phyloP scores from a whole-genome alignment of 1,140 invertebrate genomes.

The Melanaphis sacchari region DNA sequence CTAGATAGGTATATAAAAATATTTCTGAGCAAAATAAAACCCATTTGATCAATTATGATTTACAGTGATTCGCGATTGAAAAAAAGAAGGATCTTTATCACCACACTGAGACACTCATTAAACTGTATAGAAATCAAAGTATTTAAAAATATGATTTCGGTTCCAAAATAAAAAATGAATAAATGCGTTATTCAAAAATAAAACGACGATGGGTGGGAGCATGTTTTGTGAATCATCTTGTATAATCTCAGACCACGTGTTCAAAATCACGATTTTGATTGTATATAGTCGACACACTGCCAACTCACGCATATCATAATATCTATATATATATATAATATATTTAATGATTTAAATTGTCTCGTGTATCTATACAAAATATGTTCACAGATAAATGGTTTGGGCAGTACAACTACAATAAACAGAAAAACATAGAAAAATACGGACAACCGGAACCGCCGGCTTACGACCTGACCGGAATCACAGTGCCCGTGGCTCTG shows the following conservation, averaged over 20 bases:
- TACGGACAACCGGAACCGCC: slow-evolving; percentile 67
- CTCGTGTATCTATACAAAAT: slow-evolving; percentile 16
- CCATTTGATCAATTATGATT: neutral
- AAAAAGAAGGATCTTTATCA: too few species aligned
- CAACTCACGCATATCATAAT: too few species aligned
- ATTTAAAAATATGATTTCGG: too few species aligned
- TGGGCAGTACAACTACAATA: slow-evolving; percentile 65
- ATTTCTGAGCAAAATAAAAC: too few species aligned
- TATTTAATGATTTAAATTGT: neutral
- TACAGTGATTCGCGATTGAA: neutral
- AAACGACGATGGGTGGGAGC: too few species aligned
- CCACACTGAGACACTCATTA: neutral
- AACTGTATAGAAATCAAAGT: neutral
- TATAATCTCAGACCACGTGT: too few species aligned
- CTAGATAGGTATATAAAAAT: neutral
- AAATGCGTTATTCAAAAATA: too few species aligned
- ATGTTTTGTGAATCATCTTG: too few species aligned
- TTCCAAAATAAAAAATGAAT: too few species aligned
- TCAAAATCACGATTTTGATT: neutral
- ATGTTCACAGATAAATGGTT: slow-evolving; percentile 59
- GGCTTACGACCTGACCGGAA: slow-evolving; percentile 69
- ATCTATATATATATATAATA: neutral
- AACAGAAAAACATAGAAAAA: slow-evolving; percentile 64
- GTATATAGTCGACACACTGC: neutral
- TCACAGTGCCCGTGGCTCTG: slow-evolving; percentile 73